Base-by-base conservation (phyloP, 2,888 invertebrate genomes). In the Pasiphila rectangulata region DNA sequence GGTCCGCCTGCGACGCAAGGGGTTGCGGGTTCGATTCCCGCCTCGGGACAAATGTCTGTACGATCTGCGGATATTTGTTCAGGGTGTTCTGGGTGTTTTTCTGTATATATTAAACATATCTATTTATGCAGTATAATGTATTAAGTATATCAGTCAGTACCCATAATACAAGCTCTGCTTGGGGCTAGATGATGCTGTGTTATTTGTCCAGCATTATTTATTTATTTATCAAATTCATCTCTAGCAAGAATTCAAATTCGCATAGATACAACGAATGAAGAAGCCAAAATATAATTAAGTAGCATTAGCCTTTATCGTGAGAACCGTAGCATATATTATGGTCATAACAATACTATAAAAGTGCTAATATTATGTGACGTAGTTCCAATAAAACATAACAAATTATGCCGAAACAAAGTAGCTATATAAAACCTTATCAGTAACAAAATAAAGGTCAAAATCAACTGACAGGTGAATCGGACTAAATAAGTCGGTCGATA, bases 401-500 rank as follows among this genome's bases (percentile, higher is more conserved):
- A 38, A 5, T 27, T 24, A 13, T 13, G 6, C 15, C n/a, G 25
- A 20, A 13, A 20, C 13, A 0, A 19, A 15, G n/a, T n/a, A 2
- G 3, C 0, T 17, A 48, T 34, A 34, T 29, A n/a, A 4, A 23
- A 39, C 43, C 24, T 24, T 29, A 29, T 4, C 0, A 2, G 1
- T 6, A 30, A 19, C 0, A 4, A 12, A 21, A 35, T 35, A 43
- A 9, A 39, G 34, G 17, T 35, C n/a, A 43, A 17, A 21, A 13
- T 39, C 17, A 13, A n/a, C 12, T 13, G 4, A 27, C 16, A 12
- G 0, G 16, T 42, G 17, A 21, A 10, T 23, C n/a, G n/a, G n/a
- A n/a, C 12, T 17, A n/a, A 36, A 44, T 9, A 27, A 25, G 44
- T 40, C 49, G 49, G 44, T 20, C 23, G 43, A 49, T 44, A 24